Evolutionary conservation across 1,140 invertebrate species (phyloP), one percentile per base, ranked within the genome.

Genomic region (Cydia fagiglandana): DNA sequence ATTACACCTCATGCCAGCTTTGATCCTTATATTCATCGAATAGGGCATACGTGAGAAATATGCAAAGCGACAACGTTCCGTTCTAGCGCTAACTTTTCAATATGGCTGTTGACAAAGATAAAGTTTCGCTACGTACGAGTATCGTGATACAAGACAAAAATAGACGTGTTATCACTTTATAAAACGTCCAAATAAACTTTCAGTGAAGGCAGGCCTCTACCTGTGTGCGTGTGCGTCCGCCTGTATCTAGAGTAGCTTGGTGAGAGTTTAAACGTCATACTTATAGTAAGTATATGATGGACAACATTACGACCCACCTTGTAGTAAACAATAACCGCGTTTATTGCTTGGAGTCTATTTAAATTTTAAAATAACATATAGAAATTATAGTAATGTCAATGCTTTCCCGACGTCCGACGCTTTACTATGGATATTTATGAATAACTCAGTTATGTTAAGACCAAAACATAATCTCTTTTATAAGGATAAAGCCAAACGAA

Each of bases 11-110:
- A 50, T 78, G 24, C 41, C 76, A 74, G 76, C 50, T 34, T 17
- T 77, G 77, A 78, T 77, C 79, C 53, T 50, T 56, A 75, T 76
- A 75, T 75, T 80, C 76, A 76, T 61, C 9, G 56, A 61, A 24
- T 61, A 64, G 30, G 12, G 24, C 53, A 6, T 34, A 17, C 30
- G 20, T 64, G 28, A 30, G 61, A 13, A 24, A 61, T 61, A 61
- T 61, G 56, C 10, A 61, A 56, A 56, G 53, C 20, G 56, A 61
- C 9, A 61, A 20, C 20, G n/a, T 24, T 20, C 15, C 47, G 53
- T 17, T 12, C 56, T 61, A 24, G 20, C 20, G 17, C 20, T 20
- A 61, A 61, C 56, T 61, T 61, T 61, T 61, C 56, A 61, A 61
- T 61, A 24, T 20, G 1, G 9, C 56, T 20, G 56, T 24, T 61